Base-by-base conservation (phyloP, 1,140 invertebrate species). In the Sarcophaga bullata region DNA sequence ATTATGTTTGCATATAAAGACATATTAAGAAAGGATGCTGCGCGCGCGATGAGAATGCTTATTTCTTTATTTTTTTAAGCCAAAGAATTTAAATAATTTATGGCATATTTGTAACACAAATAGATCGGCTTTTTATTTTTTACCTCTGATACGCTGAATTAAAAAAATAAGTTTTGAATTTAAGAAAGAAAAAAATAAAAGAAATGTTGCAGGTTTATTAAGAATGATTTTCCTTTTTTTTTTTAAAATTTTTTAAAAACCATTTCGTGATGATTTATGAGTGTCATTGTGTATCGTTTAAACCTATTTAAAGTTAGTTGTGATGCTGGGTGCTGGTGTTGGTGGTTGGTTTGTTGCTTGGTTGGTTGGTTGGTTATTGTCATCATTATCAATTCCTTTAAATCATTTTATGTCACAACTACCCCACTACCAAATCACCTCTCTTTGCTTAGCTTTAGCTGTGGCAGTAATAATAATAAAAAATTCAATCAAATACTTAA, bases 1-100 rank as follows among this genome's bases (percentile, higher is more conserved):
- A 68, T 68, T 68, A 68, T 68, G 62, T 68, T 68, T 68, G 62
- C 62, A 68, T 68, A 68, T 68, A 68, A 68, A 68, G 62, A 68
- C 62, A 68, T 68, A n/a, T 68, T 68, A 68, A 58, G 15, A 58
- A n/a, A 58, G 54, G 15, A 58, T 58, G 11, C n/a, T 10, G 52
- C n/a, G 6, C n/a, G n/a, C 5, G 10, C 8, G n/a, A 6, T 58
- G 6, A 58, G n/a, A 4, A 37, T 37, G 25, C 25, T 37, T 37
- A 37, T 37, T 37, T 37, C 25, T 37, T 37, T 37, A 1, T 37
- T 37, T 37, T 37, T 37, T 37, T 37, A 37, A 37, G 25, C 4
- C 4, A 4, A 13, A 58, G 13, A 15, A 58, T 58, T 15, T n/a
- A 58, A n/a, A 13, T 7, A 58, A 58, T 58, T 58, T 58, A 58